Percentiles rank a stretch among this genome's conserved stretches.
phyloP scores from a whole-genome alignment of 2,888 invertebrate species.

The Eustalomyia histrio region DNA sequence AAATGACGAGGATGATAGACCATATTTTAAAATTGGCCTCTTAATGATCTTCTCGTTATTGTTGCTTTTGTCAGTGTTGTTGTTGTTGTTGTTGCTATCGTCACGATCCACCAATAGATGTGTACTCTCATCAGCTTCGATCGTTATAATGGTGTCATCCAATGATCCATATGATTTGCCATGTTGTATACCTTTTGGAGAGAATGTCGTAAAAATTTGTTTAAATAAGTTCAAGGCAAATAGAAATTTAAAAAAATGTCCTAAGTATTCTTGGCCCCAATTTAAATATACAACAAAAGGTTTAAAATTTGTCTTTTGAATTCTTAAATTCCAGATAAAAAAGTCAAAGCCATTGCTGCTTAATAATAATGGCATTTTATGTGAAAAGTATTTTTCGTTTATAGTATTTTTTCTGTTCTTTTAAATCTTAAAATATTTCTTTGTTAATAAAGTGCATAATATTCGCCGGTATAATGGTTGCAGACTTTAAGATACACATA shows the following conservation, averaged over 20 bases:
- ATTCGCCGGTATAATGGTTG: neutral
- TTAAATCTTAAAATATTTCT: neutral
- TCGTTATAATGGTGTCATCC: conserved; percentile 63
- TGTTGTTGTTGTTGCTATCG: conserved; percentile 13
- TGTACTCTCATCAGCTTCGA: conserved; percentile 69
- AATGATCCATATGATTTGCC: conserved; percentile 40
- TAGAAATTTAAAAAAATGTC: conserved; percentile 44
- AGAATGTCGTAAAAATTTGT: neutral
- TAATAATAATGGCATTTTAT: conserved; percentile 67
- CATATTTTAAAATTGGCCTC: neutral
- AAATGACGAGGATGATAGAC: conserved; percentile 36
- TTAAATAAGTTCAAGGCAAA: conserved; percentile 51
- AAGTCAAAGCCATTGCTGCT: conserved; percentile 61
- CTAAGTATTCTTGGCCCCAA: conserved; percentile 6
- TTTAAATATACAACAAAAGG: conserved; percentile 27
- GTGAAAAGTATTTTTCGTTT: neutral
- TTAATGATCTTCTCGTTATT: neutral
- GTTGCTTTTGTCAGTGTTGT: neutral
- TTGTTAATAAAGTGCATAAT: neutral
- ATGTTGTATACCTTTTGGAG: conserved; percentile 56
- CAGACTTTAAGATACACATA: neutral
- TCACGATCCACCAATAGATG: conserved; percentile 66
- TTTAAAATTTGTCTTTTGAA: conserved; percentile 14
- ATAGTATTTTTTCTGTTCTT: neutral
- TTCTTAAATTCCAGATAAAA: conserved; percentile 47